Conservation (phyloP, 2,113 vertebrate species). For the Oncorhynchus tshawytscha region DNA sequence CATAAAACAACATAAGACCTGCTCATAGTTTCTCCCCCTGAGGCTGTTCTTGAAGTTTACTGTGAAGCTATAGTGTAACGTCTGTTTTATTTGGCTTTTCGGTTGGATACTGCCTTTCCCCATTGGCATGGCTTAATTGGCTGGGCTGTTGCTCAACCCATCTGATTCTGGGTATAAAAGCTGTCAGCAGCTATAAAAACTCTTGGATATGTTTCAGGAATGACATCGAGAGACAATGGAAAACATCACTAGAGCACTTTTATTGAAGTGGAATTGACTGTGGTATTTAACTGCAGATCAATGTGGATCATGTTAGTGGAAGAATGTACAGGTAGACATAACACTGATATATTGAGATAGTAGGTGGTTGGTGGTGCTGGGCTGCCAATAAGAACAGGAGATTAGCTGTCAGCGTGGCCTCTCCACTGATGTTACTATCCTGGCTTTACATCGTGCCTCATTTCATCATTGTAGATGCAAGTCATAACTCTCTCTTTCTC, state of each 20-base stretch:
- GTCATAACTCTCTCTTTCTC: slow-evolving; percentile 10
- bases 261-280: too few species aligned
- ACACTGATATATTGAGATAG: background rate
- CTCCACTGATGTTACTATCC: background rate
- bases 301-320: background rate
- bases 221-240: background rate
- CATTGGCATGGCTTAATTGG: slow-evolving; percentile 22
- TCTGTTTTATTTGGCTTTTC: slow-evolving; percentile 51
- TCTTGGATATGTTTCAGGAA: background rate
- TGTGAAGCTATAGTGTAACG: slow-evolving; percentile 21
- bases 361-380: background rate
- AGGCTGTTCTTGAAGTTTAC: slow-evolving; percentile 55
- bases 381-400: too few species aligned
- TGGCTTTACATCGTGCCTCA: background rate
- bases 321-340: background rate
- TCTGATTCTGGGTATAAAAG: slow-evolving; percentile 32
- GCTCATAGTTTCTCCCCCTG: slow-evolving; percentile 35
- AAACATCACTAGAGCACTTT: background rate
- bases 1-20: slow-evolving; percentile 32
- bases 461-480: background rate
- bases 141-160: slow-evolving; percentile 8
- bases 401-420: too few species aligned
- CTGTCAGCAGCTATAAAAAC: slow-evolving; percentile 22
- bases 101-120: slow-evolving; percentile 48
- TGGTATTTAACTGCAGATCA: background rate